Percentiles rank a stretch among this genome's conserved stretches.
Evolutionary conservation across 2,797 vertebrate genomes (phyloP).

Genomic region (Danio albolineatus): DNA sequence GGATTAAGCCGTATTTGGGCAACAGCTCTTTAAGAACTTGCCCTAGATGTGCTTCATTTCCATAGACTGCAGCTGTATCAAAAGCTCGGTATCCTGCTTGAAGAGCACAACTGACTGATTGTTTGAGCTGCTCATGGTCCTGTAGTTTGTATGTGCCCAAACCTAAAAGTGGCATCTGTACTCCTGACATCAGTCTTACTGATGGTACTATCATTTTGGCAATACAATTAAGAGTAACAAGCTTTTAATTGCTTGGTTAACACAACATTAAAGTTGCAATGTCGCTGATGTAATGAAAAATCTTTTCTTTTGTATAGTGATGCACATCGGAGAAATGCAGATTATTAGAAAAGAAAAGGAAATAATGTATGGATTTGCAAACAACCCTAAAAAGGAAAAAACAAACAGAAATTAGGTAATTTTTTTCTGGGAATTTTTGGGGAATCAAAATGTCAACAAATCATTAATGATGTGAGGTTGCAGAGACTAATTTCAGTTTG

Average conservation of each 20-base stretch:
- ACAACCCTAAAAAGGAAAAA: no score
- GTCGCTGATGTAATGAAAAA: not conserved
- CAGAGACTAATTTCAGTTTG: no score
- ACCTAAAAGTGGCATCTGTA: constrained; percentile 69
- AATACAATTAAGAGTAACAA: not conserved
- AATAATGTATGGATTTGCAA: not conserved
- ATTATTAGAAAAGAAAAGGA: not conserved
- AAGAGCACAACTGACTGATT: constrained; percentile 64
- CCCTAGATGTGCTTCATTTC: constrained; percentile 66
- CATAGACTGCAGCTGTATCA: constrained; percentile 70
- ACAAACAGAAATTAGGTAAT: no score
- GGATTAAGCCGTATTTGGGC: constrained; percentile 58
- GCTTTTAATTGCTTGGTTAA: not conserved
- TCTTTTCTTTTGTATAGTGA: not conserved
- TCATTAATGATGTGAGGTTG: no score
- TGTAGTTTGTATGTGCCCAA: constrained; percentile 69
- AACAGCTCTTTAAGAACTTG: constrained; percentile 64
- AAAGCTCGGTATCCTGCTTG: constrained; percentile 68
- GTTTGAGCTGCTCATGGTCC: constrained; percentile 52
- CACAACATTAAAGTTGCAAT: not conserved
- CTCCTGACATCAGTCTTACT: constrained; percentile 61
- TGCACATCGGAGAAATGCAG: no score
- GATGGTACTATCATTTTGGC: not conserved
- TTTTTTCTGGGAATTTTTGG: no score
- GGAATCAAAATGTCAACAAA: no score